A percentile compares a stretch with the other conserved stretches of the same genome.
Conservation (phyloP, 2,113 vertebrate species). For the Epinephelus cyanopodus region DNA sequence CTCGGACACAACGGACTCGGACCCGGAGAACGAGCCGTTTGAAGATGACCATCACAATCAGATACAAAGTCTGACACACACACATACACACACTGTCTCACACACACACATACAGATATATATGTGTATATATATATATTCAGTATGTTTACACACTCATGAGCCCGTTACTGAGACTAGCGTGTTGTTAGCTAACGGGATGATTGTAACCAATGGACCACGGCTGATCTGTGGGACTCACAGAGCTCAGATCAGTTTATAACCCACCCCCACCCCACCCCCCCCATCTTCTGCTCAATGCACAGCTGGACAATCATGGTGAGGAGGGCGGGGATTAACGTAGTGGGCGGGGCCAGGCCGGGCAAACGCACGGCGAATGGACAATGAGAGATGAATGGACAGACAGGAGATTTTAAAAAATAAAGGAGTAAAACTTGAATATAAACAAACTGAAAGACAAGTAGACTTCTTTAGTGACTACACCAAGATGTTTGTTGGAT, state of each 20-base stretch:
- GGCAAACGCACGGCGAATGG: neutral
- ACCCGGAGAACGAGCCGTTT: slow-evolving; percentile 96
- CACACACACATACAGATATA: neutral
- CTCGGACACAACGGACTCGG: slow-evolving; percentile 99
- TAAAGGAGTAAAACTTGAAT: slow-evolving; percentile 69
- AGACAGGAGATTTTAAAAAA: slow-evolving; percentile 26
- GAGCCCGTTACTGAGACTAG: slow-evolving; percentile 24
- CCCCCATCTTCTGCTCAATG: slow-evolving; percentile 17
- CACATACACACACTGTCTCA: neutral
- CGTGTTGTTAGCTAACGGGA: slow-evolving; percentile 14
- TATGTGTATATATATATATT: neutral
- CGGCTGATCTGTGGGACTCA: slow-evolving; percentile 44
- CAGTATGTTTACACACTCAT: slow-evolving; percentile 17
- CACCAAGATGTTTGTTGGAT: slow-evolving; percentile 43
- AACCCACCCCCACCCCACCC: neutral
- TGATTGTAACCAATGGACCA: slow-evolving; percentile 34
- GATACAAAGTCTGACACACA: slow-evolving; percentile 95
- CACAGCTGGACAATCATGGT: slow-evolving; percentile 70
- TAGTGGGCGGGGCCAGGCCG: slow-evolving; percentile 23
- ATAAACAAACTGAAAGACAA: slow-evolving; percentile 56
- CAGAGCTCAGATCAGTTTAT: slow-evolving; percentile 32
- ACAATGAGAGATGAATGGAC: slow-evolving; percentile 52
- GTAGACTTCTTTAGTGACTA: slow-evolving; percentile 45
- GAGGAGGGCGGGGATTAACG: slow-evolving; percentile 8
- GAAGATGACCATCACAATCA: slow-evolving; percentile 96